Evolutionary conservation across 2,113 vertebrate species (phyloP).

Genomic region (Corydoras sp.): DNA sequence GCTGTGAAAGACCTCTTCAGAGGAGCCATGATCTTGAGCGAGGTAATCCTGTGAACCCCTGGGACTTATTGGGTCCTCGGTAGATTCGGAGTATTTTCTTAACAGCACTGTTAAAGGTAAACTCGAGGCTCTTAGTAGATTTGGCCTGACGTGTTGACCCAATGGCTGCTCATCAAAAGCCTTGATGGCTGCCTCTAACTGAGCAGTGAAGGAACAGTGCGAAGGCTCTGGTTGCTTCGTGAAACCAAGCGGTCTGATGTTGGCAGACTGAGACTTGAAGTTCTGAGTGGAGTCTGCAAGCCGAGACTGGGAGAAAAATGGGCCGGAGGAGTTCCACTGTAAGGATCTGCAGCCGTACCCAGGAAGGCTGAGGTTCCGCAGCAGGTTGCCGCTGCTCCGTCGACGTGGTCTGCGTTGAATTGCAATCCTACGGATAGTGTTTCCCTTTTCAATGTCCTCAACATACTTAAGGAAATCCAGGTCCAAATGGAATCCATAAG

Average conservation of each 20-base stretch:
- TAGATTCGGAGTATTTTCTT: constrained; percentile 56
- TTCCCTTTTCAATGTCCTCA: constrained; percentile 94
- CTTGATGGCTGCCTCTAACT: constrained; percentile 60
- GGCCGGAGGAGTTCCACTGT: constrained; percentile 68
- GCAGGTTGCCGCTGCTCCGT: constrained; percentile 79
- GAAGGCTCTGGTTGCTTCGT: neutral
- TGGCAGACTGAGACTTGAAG: constrained; percentile 32
- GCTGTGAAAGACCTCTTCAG: constrained; percentile 50
- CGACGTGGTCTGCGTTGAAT: constrained; percentile 81
- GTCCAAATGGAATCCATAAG: constrained; percentile 89
- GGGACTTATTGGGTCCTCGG: constrained; percentile 53
- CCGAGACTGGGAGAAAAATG: constrained; percentile 62
- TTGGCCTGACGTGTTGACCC: constrained; percentile 69
- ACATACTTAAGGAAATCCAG: constrained; percentile 97
- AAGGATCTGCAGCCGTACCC: constrained; percentile 61
- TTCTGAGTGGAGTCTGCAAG: constrained; percentile 58
- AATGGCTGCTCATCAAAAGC: constrained; percentile 61
- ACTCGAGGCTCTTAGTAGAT: constrained; percentile 85
- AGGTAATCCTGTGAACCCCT: constrained; percentile 47
- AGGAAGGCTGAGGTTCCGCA: constrained; percentile 85
- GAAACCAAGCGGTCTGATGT: constrained; percentile 38
- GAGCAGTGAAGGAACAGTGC: constrained; percentile 48
- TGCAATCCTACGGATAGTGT: constrained; percentile 87
- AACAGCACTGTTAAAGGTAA: constrained; percentile 75
- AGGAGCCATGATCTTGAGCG: constrained; percentile 40